phyloP scores from a whole-genome alignment of 2,888 invertebrate genomes.

The Spicauda simplicius region DNA sequence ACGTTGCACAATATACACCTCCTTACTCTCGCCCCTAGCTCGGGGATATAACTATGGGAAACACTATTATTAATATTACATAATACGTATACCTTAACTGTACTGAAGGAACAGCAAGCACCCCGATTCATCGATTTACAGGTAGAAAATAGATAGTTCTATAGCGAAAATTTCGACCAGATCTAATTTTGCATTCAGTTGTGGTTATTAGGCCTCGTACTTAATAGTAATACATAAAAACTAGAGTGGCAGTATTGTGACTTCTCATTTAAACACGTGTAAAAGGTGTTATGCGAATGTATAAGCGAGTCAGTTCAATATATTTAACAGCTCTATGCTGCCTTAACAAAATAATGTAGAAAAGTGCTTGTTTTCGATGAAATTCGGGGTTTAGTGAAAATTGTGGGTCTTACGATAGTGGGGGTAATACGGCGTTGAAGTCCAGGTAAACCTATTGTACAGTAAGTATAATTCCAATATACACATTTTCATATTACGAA shows the following conservation, averaged over 20 bases:
- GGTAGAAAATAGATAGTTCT: slow-evolving; percentile 27
- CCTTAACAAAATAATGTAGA: background rate
- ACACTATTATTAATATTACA: slow-evolving; percentile 41
- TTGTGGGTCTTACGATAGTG: slow-evolving; percentile 22
- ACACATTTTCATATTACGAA: slow-evolving; percentile 24
- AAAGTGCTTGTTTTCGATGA: slow-evolving; percentile 28
- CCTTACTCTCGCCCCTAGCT: slow-evolving; percentile 52
- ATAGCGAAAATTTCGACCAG: slow-evolving; percentile 3
- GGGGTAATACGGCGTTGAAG: slow-evolving; percentile 4
- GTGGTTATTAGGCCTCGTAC: slow-evolving; percentile 23
- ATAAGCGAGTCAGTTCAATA: slow-evolving; percentile 4
- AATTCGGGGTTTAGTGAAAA: slow-evolving; percentile 35
- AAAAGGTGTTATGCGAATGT: slow-evolving; percentile 16
- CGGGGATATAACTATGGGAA: slow-evolving; percentile 49
- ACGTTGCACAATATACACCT: slow-evolving; percentile 45
- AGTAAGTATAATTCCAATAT: slow-evolving; percentile 31
- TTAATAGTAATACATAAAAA: slow-evolving; percentile 10
- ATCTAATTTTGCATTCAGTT: slow-evolving; percentile 20
- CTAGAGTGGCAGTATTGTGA: slow-evolving; percentile 6
- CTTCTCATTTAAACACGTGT: slow-evolving; percentile 16
- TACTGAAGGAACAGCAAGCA: slow-evolving; percentile 52
- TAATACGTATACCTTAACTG: slow-evolving; percentile 48
- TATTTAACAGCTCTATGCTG: background rate
- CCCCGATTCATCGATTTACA: slow-evolving; percentile 53
- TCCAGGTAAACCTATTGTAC: slow-evolving; percentile 27